phyloP scores from a whole-genome alignment of 2,797 vertebrate genomes.

The Lepus townsendii region DNA sequence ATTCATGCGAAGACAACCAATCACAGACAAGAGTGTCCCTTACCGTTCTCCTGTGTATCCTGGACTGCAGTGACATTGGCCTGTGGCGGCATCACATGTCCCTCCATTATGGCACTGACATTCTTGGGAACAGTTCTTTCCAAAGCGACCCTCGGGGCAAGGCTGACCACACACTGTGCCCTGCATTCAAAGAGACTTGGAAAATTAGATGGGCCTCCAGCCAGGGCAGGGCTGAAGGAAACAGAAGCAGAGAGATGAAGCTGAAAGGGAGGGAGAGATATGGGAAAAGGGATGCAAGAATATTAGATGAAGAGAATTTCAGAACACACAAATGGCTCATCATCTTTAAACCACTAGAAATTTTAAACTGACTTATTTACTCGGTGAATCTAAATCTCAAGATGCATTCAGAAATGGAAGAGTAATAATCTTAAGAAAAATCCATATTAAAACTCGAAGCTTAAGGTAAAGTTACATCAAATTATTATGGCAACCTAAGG shows the following conservation, averaged over 20 bases:
- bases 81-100: slow-evolving; percentile 91
- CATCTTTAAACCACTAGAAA: slow-evolving; percentile 63
- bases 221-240: slow-evolving; percentile 48
- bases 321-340: background rate
- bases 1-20: background rate
- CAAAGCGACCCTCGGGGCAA: slow-evolving; percentile 95
- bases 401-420: slow-evolving; percentile 23
- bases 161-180: slow-evolving; percentile 98
- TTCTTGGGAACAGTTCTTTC: slow-evolving; percentile 96
- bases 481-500: slow-evolving; percentile 42
- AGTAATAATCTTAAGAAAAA: slow-evolving; percentile 56
- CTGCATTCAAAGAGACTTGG: slow-evolving; percentile 88
- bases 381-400: background rate
- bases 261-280: background rate
- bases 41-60: slow-evolving; percentile 97
- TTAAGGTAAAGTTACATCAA: slow-evolving; percentile 61
- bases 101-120: slow-evolving; percentile 98
- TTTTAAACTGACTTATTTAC: slow-evolving; percentile 48
- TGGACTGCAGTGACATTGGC: slow-evolving; percentile 94
- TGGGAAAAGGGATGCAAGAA: slow-evolving; percentile 39
- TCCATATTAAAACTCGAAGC: slow-evolving; percentile 66
- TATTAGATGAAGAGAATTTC: slow-evolving; percentile 55
- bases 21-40: slow-evolving; percentile 74
- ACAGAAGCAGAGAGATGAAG: slow-evolving; percentile 45
- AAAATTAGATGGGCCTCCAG: slow-evolving; percentile 77